Base-by-base conservation (phyloP, 1,140 invertebrate genomes). In the Prorops nasuta region DNA sequence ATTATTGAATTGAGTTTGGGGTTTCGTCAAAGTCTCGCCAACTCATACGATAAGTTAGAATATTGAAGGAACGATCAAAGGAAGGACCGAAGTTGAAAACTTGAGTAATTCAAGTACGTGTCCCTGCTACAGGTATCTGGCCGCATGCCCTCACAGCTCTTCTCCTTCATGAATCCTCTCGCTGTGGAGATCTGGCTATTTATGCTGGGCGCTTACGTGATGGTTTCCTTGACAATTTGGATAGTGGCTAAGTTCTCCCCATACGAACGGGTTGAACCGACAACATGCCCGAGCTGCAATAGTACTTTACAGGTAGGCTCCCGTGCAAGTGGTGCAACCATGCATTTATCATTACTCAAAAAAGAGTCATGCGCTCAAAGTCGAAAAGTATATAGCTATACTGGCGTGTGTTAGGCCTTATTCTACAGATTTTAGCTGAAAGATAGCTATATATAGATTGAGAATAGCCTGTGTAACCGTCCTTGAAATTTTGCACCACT, bases 81-180 rank as follows among this genome's bases (percentile, higher is more conserved):
- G n/a, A n/a, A n/a, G n/a, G n/a, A n/a, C n/a, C n/a, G n/a, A n/a
- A n/a, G n/a, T n/a, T n/a, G n/a, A n/a, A n/a, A n/a, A n/a, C n/a
- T n/a, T n/a, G n/a, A n/a, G n/a, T n/a, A n/a, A n/a, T n/a, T n/a
- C n/a, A n/a, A n/a, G n/a, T n/a, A n/a, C n/a, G n/a, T n/a, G n/a
- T n/a, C n/a, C n/a, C n/a, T n/a, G n/a, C n/a, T n/a, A 60, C 64
- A 82, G 81, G 80, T 83, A 3, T 82, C 83, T 32, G 71, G 72
- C 31, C 76, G 80, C 54, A 80, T 81, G 62, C 78, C 83, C n/a
- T 80, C 81, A 20, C 77, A 81, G 32, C 71, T 87, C 32, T 88
- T 88, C 74, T 85, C 84, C 20, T 88, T 88, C 72, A 79, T 88
- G 70, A 83, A 82, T 54, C 86, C 86, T 1, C 73, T 88, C n/a